Evolutionary conservation across 2,888 invertebrate genomes (phyloP), one percentile per base, ranked within the genome.

Genomic region (Nemotelus pantherinus): DNA sequence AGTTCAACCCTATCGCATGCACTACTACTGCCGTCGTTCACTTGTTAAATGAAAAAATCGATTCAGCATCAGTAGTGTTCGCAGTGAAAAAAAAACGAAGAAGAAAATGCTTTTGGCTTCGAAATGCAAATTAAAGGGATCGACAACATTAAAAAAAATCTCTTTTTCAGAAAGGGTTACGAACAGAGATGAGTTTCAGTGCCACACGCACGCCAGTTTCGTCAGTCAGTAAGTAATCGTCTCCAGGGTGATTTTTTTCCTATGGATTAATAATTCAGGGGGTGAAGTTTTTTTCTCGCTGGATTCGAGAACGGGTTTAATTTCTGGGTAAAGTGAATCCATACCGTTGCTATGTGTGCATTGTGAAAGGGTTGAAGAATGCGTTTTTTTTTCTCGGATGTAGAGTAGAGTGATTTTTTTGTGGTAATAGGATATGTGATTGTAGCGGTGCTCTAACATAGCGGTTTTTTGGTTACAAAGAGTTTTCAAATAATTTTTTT

Each of bases 71-170:
- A 57, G 57, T 25, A 57, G 25, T 25, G 25, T 4, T 9, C 25
- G 9, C 10, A 57, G 25, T 41, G 63, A 63, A 76, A 64, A 75
- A 75, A 50, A 43, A 39, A 63, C 43, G n/a, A 63, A 63, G 58
- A 48, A 41, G 10, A 53, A 44, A 76, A 76, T 60, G 64, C 57
- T 57, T 50, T 47, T 55, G 65, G 65, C 65, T 76, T 76, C 65
- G 53, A 76, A 76, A 76, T 76, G 76, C 76, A 76, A 76, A 76
- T 76, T 76, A 76, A 64, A 76, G 76, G 76, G 76, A 76, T 76
- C 65, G 55, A 53, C 76, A 76, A 48, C 53, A 60, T 76, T 53
- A 75, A 76, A 76, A 58, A 64, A 76, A 64, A 53, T 55, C 65
- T 65, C 63, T 45, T 44, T 67, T 47, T 72, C 10, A 5, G 55